phyloP scores from a whole-genome alignment of 1,140 invertebrate species.

The Drosophila malerkotliana region DNA sequence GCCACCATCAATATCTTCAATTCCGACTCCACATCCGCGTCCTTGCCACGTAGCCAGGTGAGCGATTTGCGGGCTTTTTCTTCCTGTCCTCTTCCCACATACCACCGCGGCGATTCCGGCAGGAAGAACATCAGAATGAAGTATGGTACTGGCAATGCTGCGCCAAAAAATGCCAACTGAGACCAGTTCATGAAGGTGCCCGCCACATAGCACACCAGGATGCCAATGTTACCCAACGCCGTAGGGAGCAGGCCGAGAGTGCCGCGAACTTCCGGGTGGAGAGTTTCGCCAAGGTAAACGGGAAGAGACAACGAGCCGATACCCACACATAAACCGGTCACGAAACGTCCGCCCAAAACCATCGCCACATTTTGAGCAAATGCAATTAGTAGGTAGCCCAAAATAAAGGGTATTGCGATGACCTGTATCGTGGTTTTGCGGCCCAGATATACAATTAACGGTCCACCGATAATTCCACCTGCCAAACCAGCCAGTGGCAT shows the following conservation, averaged over 20 bases:
- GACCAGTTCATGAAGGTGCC: constrained; percentile 92
- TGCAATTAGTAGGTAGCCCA: constrained; percentile 92
- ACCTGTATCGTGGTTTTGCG: constrained; percentile 91
- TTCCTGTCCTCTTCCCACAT: constrained; percentile 90
- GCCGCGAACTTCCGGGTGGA: constrained; percentile 95
- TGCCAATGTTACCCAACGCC: constrained; percentile 95
- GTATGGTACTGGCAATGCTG: constrained; percentile 90
- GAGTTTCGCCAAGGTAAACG: constrained; percentile 95
- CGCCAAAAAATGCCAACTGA: constrained; percentile 90
- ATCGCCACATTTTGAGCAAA: constrained; percentile 88
- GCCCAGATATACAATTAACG: constrained; percentile 93
- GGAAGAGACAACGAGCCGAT: constrained; percentile 93
- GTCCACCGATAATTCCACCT: constrained; percentile 93
- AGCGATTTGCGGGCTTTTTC: constrained; percentile 91
- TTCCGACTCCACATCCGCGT: constrained; percentile 91
- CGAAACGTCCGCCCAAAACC: constrained; percentile 88
- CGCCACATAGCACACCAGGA: constrained; percentile 90
- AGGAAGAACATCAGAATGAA: constrained; percentile 91
- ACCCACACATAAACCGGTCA: constrained; percentile 94
- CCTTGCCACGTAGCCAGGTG: constrained; percentile 91
- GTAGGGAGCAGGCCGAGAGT: constrained; percentile 94
- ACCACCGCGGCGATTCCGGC: constrained; percentile 96
- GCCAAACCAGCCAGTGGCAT: constrained; percentile 94
- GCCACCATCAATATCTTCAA: constrained; percentile 90
- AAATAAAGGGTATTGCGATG: constrained; percentile 92